Conservation (phyloP, 2,888 invertebrate genomes). For the Drosophila quinaria region DNA sequence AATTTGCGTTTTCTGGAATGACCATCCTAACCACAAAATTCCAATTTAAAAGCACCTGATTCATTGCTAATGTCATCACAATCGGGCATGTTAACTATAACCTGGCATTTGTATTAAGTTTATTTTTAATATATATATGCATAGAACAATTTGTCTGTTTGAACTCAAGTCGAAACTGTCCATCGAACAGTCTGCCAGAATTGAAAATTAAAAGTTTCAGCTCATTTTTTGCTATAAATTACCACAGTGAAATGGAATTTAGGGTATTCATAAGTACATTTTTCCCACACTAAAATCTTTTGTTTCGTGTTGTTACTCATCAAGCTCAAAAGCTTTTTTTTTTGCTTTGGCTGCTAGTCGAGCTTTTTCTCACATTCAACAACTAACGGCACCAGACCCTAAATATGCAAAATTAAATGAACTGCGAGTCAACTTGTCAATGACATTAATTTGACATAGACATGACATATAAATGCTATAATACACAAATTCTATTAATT, state of each 20-base stretch:
- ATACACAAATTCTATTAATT: not conserved
- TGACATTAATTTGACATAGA: not conserved
- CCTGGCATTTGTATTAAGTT: not conserved
- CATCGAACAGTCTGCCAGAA: not conserved
- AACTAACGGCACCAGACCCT: slow-evolving; percentile 2
- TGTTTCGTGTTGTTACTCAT: slow-evolving; percentile 19
- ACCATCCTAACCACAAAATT: not conserved
- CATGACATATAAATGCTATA: not conserved
- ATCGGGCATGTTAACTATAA: not conserved
- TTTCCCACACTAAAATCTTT: not conserved
- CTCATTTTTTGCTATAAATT: not conserved
- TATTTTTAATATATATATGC: too few species aligned
- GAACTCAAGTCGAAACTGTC: not conserved
- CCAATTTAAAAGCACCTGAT: slow-evolving; percentile 9
- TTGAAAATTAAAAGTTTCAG: too few species aligned
- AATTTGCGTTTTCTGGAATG: not conserved
- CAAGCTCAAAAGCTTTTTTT: slow-evolving; percentile 24
- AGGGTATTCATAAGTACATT: slow-evolving; percentile 13
- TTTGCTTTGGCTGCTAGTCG: not conserved
- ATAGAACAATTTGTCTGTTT: not conserved
- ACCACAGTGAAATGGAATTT: not conserved
- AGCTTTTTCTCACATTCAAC: slow-evolving; percentile 46
- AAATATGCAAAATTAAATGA: slow-evolving; percentile 5
- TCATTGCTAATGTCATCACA: not conserved
- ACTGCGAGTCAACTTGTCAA: slow-evolving; percentile 22